A percentile compares a stretch with the other conserved stretches of the same genome.
phyloP scores from a whole-genome alignment of 2,888 invertebrate genomes.

The Camponotus fellah region DNA sequence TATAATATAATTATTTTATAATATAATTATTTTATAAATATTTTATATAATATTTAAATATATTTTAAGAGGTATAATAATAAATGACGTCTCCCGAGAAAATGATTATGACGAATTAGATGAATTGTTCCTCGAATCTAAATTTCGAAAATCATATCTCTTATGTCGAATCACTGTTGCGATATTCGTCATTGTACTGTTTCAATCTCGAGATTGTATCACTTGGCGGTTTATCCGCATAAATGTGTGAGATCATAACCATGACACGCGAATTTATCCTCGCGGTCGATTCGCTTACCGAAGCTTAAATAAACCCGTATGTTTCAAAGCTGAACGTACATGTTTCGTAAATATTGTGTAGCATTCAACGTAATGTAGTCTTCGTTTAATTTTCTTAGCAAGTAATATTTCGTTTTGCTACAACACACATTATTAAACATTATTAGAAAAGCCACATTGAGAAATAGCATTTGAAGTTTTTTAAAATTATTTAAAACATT shows the following conservation, averaged over 20 bases:
- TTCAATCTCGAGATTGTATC: constrained; percentile 42
- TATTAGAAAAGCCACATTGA: neutral
- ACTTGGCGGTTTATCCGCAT: constrained; percentile 25
- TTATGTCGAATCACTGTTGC: constrained; percentile 17
- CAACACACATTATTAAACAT: neutral
- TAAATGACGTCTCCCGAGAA: neutral
- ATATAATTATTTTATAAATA: too few species aligned
- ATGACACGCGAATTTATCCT: constrained; percentile 42
- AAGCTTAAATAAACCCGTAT: constrained; percentile 31
- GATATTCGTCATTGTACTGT: constrained; percentile 33
- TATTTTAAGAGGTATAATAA: neutral
- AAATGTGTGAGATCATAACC: constrained; percentile 41
- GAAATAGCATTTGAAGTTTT: neutral
- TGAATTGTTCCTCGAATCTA: neutral
- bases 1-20: too few species aligned
- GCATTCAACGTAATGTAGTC: neutral
- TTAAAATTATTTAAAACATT: neutral
- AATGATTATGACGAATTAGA: neutral
- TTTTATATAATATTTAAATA: neutral
- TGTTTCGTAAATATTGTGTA: constrained; percentile 32
- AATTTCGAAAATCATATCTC: neutral
- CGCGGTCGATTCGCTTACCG: constrained; percentile 7
- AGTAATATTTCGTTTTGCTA: neutral
- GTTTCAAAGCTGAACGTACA: constrained; percentile 17
- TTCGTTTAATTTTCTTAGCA: constrained; percentile 27